Evolutionary conservation across 2,113 vertebrate species (phyloP), one percentile per base, ranked within the genome.

Genomic region (Oncorhynchus nerka): DNA sequence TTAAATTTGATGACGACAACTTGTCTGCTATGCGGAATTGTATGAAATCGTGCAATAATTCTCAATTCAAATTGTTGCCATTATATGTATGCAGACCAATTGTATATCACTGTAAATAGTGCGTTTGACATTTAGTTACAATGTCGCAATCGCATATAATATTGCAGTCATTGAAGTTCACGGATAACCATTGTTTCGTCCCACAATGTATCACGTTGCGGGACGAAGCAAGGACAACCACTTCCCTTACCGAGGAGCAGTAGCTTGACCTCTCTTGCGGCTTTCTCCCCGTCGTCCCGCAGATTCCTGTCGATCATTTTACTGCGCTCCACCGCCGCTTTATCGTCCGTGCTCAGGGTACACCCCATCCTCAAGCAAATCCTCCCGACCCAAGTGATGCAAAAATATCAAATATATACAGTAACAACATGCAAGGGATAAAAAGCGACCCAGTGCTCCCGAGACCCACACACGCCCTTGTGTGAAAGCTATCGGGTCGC

Each of bases 301-400:
- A 99, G 95, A 84, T 99, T 99, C 75, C 96, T 91, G 93, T 99
- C 97, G 92, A 99, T 99, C 96, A 99, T 99, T 82, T 98, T 98
- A 69, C 97, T 99, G 88, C 97, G 94, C 93, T 99, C 97, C 94
- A 97, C 96, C 88, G 97, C 97, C 86, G 96, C 96, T 93, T 99
- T 99, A 92, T 99, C 97, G 93, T 99, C 97, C 5, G 97, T 97
- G 91, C 97, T 99, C 85, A 99, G 90, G 13, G 97, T 99, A 86
- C 97, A 99, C 78, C 97, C 97, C 97, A 99, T 99, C 85, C 79
- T 93, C 83, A 74, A 82, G 77, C 28, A 68, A 73, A 76, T 89
- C 88, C 88, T 79, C 87, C 67, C 76, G 62, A 48, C 71, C 59
- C 13, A 65, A 22, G 22, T 74, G 80, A 62, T 78, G 70, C 80